Conservation (phyloP, 53 echinoderm and acorn worm species). For the Actinopyga echinites region DNA sequence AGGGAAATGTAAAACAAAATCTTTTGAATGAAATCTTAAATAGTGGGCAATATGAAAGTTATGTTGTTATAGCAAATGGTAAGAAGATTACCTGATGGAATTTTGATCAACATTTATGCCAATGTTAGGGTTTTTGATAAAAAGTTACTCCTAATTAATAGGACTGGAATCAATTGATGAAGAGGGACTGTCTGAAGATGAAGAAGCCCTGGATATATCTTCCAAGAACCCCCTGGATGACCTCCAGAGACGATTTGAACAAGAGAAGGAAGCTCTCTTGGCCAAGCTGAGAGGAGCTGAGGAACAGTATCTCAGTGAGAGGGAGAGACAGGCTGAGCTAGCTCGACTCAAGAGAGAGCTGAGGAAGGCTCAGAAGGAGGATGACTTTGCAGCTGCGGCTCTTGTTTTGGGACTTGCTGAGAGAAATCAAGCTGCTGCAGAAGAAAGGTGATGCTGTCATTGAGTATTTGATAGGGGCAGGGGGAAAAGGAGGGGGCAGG, state of each 20-base stretch:
- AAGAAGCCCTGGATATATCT: constrained; percentile 40
- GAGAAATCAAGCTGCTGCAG: constrained; percentile 79
- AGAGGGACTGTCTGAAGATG: constrained; percentile 76
- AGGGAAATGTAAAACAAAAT: too few species aligned
- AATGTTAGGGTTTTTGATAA: not conserved
- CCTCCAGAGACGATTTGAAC: constrained; percentile 81
- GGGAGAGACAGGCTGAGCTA: constrained; percentile 90
- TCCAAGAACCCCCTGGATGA: constrained; percentile 61
- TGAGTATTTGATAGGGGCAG: too few species aligned
- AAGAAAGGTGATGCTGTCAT: constrained; percentile 62
- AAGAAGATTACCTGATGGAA: too few species aligned
- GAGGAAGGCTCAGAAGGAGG: constrained; percentile 85
- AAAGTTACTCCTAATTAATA: not conserved
- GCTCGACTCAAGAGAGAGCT: constrained; percentile 83
- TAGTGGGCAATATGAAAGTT: too few species aligned
- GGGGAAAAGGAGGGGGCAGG: too few species aligned
- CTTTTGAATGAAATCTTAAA: too few species aligned
- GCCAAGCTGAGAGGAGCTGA: constrained; percentile 72
- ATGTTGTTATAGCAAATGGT: too few species aligned
- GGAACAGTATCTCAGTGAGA: constrained; percentile 82
- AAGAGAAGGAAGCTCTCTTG: constrained; percentile 80
- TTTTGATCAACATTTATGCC: too few species aligned
- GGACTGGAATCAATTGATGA: not conserved
- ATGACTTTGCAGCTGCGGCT: constrained; percentile 83
- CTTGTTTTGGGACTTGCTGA: constrained; percentile 92